These are phyloP conservation scores for Ceratosolen fusciceps DNA, from an alignment of 1,140 invertebrate species.

Conservation along the genomic window DNA sequence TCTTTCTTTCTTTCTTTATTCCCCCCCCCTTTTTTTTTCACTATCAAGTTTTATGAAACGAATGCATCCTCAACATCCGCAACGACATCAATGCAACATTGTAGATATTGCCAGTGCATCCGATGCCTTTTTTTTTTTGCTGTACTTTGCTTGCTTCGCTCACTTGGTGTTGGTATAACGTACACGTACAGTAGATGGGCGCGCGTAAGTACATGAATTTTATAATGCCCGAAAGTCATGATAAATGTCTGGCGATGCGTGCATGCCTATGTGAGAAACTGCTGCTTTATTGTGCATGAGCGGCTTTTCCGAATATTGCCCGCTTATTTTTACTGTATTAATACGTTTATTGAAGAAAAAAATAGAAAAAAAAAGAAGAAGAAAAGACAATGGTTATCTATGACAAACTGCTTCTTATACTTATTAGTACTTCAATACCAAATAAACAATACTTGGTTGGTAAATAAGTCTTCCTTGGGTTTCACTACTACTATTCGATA, in stretches of 20 bases:
- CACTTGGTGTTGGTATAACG: constrained; percentile 27
- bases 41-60: constrained; percentile 18
- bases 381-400: constrained; percentile 32
- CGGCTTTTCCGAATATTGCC: neutral
- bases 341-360: neutral
- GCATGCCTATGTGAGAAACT: constrained; percentile 3
- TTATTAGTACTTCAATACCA: neutral
- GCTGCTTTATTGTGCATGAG: constrained; percentile 15
- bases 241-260: too few relatives aligned
- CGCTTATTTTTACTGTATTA: neutral
- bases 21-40: too few relatives aligned
- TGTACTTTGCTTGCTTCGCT: constrained; percentile 15
- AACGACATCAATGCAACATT: too few relatives aligned
- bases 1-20: too few relatives aligned
- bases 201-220: constrained; percentile 4
- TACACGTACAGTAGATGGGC: neutral
- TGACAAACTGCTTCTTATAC: constrained; percentile 34
- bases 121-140: neutral
- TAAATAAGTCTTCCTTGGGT: constrained; percentile 21
- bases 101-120: too few relatives aligned
- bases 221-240: too few relatives aligned
- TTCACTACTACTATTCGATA: constrained; percentile 9
- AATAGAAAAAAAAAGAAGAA: too few relatives aligned
- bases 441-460: constrained; percentile 18
- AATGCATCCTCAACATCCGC: constrained; percentile 3